A percentile compares a stretch with the other conserved stretches of the same genome.
Conservation (phyloP, 2,888 invertebrate genomes). For the Sussaba pulchella region DNA sequence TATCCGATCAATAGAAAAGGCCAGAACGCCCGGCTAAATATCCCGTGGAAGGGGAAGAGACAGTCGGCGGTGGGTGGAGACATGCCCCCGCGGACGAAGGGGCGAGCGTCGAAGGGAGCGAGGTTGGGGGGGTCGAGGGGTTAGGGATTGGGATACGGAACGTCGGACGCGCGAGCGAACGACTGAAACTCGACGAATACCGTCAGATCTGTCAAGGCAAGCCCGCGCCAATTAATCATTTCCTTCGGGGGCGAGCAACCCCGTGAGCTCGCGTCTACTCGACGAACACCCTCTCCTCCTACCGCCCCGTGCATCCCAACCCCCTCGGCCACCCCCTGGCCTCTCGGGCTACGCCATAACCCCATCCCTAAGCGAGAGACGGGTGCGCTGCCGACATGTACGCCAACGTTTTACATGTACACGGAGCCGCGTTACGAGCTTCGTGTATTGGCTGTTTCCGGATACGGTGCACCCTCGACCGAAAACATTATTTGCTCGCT, state of each 20-base stretch:
- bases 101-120: conserved; percentile 62
- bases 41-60: conserved; percentile 66
- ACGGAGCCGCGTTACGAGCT: conserved; percentile 17
- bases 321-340: conserved; percentile 22
- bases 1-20: conserved; percentile 81
- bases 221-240: conserved; percentile 78
- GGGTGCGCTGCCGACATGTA: conserved; percentile 46
- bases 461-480: conserved; percentile 53
- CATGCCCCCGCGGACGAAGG: conserved; percentile 57
- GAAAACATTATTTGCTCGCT: conserved; percentile 59
- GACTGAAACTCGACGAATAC: conserved; percentile 64
- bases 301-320: conserved; percentile 56
- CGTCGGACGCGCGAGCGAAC: conserved; percentile 49
- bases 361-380: conserved; percentile 41
- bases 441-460: conserved; percentile 44
- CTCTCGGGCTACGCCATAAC: not conserved
- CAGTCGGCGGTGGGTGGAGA: conserved; percentile 67
- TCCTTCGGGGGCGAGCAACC: conserved; percentile 74
- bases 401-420: conserved; percentile 58
- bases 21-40: conserved; percentile 69
- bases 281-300: conserved; percentile 42
- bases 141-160: conserved; percentile 57
- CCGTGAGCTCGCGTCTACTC: conserved; percentile 58
- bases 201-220: conserved; percentile 76
- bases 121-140: conserved; percentile 62